Conservation (phyloP, 2,113 vertebrate genomes). For the Leptobrachium leishanense region DNA sequence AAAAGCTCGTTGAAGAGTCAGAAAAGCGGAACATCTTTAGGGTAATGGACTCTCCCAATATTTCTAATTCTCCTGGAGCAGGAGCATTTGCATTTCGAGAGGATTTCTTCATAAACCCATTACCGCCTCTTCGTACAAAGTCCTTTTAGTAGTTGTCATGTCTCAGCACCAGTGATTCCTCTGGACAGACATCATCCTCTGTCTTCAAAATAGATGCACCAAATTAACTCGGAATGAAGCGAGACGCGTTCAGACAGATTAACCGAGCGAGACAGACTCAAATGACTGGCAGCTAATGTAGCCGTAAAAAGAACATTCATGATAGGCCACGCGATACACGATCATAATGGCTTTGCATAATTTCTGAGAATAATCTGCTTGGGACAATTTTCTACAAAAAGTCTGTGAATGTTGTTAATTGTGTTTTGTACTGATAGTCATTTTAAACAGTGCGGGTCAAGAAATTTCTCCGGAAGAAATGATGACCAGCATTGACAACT, state of each 20-base stretch:
- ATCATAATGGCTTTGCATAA: conserved; percentile 18
- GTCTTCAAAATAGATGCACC: conserved; percentile 14
- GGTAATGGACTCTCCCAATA: too few relatives aligned
- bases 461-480: too few relatives aligned
- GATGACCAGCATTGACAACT: too few relatives aligned
- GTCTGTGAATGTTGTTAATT: too few relatives aligned
- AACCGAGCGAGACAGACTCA: conserved; percentile 36
- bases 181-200: not conserved
- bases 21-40: too few relatives aligned
- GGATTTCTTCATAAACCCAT: conserved; percentile 32
- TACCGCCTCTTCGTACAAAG: not conserved
- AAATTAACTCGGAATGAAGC: conserved; percentile 19
- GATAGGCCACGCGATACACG: conserved; percentile 13
- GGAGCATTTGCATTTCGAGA: conserved; percentile 18
- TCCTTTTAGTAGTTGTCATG: conserved; percentile 15
- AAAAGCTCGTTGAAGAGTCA: too few relatives aligned
- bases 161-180: conserved; percentile 27
- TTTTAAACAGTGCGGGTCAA: too few relatives aligned
- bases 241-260: conserved; percentile 33
- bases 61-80: conserved; percentile 14
- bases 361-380: conserved; percentile 1
- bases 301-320: conserved; percentile 32
- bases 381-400: not conserved
- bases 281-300: conserved; percentile 37
- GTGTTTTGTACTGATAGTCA: too few relatives aligned